Base-by-base conservation (phyloP, 2,797 vertebrate species). In the Acipenser oxyrinchus region DNA sequence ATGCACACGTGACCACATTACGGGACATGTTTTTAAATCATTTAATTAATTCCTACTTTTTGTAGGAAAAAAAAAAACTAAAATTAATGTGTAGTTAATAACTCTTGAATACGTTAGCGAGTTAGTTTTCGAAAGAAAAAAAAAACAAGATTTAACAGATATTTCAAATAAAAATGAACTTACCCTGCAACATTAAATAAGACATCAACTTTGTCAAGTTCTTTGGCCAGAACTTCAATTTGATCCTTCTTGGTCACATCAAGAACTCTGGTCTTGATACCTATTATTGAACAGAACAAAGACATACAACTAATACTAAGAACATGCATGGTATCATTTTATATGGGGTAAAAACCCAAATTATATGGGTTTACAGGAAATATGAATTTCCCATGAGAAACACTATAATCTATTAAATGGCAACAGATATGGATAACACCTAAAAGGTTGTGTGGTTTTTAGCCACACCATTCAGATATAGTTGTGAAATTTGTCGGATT, bases 101-200 rank as follows among this genome's bases (percentile, higher is more conserved):
- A 37, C 23, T 37, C 23, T 4, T 37, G 23, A 37, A 37, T 37
- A 37, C 23, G 4, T 37, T 37, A 37, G 23, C 3, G 23, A 37
- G 23, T 2, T 37, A 37, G 23, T 37, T 37, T 12, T 53, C 51
- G 3, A 9, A 53, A 53, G 51, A 9, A 9, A 53, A 53, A 53
- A 53, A 53, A 53, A 11, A n/a, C 12, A 58, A 13, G 13, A 11
- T 7, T 6, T 12, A 12, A n/a, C 55, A 58, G 6, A n/a, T n/a
- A n/a, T 58, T 7, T 13, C 12, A 13, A 58, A 58, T 7, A 8
- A 12, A 8, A 8, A 53, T 60, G n/a, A 52, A 51, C 15, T 80
- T 90, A 99, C 96, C 96, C 95, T 63, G 93, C 96, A 62, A 96
- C 74, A 50, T 98, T 98, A 75, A 94, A 95, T 65, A 99, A 88